Base-by-base conservation (phyloP, 1,140 invertebrate species). In the Drosophila hydei region DNA sequence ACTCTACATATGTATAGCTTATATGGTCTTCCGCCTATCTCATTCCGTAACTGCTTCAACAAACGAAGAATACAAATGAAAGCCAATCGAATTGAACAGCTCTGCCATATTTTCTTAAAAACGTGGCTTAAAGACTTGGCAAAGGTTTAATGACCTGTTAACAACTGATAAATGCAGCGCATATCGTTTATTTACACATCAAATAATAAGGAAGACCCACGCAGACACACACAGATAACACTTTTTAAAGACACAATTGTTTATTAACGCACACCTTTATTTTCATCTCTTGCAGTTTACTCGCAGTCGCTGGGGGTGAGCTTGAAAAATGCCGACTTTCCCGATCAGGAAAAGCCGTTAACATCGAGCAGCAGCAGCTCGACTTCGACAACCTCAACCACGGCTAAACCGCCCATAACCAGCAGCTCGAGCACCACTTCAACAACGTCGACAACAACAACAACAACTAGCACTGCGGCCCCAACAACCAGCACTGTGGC, bases 261-360 rank as follows among this genome's bases (percentile, higher is more conserved):
- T 21, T 25, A 9, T 8, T n/a, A 40, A 9, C 21, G 2, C 9
- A 4, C 1, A 7, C 14, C 2, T 38, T 21, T n/a, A 27, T 4
- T 40, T 36, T 54, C 33, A 4, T 40, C 19, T 59, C 11, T 75
- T 77, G 9, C 42, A 88, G 83, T 45, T 21, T 58, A 59, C 16
- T 83, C 83, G 18, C 83, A 87, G 58, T 58, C 23, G 25, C 30
- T 23, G 45, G 27, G 42, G 5, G 19, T 71, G 27, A 64, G 60
- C 48, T 38, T 88, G 21, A 51, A 70, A 45, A 33, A 55, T 70
- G 81, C 59, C 11, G 42, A 68, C 1, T 48, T 77, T 11, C 25
- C 45, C 6, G 54, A 27, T 23, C 16, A 38, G 11, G 58, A 77
- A 18, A 19, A 63, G 6, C 45, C 43, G 12, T 19, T 45, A 3